Percentiles rank a stretch among this genome's conserved stretches.
These are phyloP conservation scores for Chalcis sispes DNA, from an alignment of 2,888 invertebrate genomes.

Conservation along the genomic window DNA sequence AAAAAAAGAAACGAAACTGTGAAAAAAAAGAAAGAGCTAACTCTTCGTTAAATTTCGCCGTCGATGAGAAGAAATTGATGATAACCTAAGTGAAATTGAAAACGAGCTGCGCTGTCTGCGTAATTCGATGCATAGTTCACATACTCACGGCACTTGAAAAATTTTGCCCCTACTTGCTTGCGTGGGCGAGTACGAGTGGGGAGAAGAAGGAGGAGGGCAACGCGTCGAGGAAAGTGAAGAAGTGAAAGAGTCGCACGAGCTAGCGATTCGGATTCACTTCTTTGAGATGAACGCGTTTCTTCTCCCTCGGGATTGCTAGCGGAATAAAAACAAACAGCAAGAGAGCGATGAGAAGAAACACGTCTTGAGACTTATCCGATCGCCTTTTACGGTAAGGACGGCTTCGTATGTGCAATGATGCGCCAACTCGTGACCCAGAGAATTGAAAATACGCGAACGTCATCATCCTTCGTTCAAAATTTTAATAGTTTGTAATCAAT, in stretches of 20 bases:
- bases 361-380: background rate
- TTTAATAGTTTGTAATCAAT: background rate
- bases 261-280: constrained; percentile 13
- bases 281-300: constrained; percentile 3
- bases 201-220: constrained; percentile 32
- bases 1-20: background rate
- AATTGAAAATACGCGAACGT: constrained; percentile 20
- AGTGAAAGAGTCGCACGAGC: constrained; percentile 30
- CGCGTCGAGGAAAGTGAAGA: constrained; percentile 46
- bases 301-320: constrained; percentile 5
- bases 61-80: background rate
- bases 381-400: background rate
- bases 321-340: constrained; percentile 42
- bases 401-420: too few species aligned
- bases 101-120: constrained; percentile 13
- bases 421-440: constrained; percentile 4
- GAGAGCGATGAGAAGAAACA: background rate
- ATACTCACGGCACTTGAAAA: constrained; percentile 7
- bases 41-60: background rate
- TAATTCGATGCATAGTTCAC: constrained; percentile 14
- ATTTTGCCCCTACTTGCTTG: constrained; percentile 40
- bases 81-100: constrained; percentile 36
- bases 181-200: constrained; percentile 39
- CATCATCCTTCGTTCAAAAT: constrained; percentile 26
- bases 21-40: background rate